Base-by-base conservation (phyloP, 2,888 invertebrate genomes). In the Napeogenes sylphis region DNA sequence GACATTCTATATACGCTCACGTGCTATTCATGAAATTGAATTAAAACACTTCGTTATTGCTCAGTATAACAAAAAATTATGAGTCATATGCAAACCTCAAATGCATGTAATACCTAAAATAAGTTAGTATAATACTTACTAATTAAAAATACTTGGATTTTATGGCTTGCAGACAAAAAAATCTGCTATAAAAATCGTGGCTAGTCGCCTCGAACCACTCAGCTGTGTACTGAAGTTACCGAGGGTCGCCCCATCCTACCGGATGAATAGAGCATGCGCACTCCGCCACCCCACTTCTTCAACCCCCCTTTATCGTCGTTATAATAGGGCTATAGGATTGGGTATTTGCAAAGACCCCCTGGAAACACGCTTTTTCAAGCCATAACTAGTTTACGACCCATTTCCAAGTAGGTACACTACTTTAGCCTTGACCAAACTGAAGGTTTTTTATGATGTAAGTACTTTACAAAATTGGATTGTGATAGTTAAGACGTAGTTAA, bases 251-350 rank as follows among this genome's bases (percentile, higher is more conserved):
- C 75, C 77, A 77, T 76, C 75, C 74, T 75, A 71, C 73, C 70
- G 68, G 70, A 75, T 82, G 79, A 83, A 86, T 80, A 68, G 86
- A 83, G 87, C 90, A 90, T 89, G 90, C 90, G 90, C 87, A 71
- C 75, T 77, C 70, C 67, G 71, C 68, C 75, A 81, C 85, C 85
- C 84, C 80, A 74, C 80, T 74, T 76, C 76, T 72, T 68, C 78
- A 77, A 77, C 77, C 83, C 82, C 79, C 84, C 80, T 77, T 70
- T 66, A 65, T 66, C 68, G 65, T 62, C 66, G 75, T 76, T 79
- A 73, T 76, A 74, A 71, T 72, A 67, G 64, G 67, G 66, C 75
- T 71, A 77, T 77, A 74, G 64, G 66, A 69, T 68, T 63, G 69
- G 66, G 66, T 69, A 66, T 71, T 71, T 71, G 74, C 69, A 74